These are phyloP conservation scores for Carcina quercana DNA, from an alignment of 2,888 invertebrate species.

Conservation along the genomic window DNA sequence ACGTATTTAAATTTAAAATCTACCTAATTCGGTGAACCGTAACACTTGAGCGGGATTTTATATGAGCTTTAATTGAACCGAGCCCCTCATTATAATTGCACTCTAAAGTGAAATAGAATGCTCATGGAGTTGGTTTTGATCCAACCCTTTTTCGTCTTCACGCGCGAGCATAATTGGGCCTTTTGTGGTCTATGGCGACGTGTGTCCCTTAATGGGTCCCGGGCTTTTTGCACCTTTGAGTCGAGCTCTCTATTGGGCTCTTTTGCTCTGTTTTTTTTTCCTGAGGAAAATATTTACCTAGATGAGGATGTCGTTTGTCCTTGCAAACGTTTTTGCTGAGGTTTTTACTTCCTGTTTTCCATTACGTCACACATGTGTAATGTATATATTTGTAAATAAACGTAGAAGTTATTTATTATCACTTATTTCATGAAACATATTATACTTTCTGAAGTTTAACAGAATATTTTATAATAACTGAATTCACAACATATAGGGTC, in stretches of 20 bases:
- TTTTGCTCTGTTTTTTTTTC: constrained; percentile 25
- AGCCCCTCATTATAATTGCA: constrained; percentile 13
- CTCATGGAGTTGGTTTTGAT: constrained; percentile 31
- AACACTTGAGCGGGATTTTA: too few species aligned
- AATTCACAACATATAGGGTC: too few species aligned
- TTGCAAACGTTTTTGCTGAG: too few species aligned
- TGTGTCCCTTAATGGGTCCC: constrained; percentile 51
- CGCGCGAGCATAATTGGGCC: constrained; percentile 59
- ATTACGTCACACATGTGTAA: too few species aligned
- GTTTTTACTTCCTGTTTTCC: too few species aligned
- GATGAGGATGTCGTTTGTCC: constrained; percentile 12
- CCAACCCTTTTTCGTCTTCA: constrained; percentile 56
- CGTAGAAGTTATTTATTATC: too few species aligned
- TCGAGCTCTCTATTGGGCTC: constrained; percentile 32
- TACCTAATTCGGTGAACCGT: too few species aligned
- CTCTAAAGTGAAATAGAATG: constrained; percentile 37
- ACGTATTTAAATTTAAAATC: too few species aligned
- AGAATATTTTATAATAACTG: too few species aligned
- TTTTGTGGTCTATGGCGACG: constrained; percentile 58
- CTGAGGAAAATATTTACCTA: constrained; percentile 28
- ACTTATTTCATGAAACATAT: too few species aligned
- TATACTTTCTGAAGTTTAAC: too few species aligned
- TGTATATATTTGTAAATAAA: too few species aligned
- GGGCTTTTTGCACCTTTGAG: constrained; percentile 51
- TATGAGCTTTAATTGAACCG: neutral